A percentile compares a stretch with the other conserved stretches of the same genome.
Conservation (phyloP, 2,888 invertebrate species). For the Portevinia maculata region DNA sequence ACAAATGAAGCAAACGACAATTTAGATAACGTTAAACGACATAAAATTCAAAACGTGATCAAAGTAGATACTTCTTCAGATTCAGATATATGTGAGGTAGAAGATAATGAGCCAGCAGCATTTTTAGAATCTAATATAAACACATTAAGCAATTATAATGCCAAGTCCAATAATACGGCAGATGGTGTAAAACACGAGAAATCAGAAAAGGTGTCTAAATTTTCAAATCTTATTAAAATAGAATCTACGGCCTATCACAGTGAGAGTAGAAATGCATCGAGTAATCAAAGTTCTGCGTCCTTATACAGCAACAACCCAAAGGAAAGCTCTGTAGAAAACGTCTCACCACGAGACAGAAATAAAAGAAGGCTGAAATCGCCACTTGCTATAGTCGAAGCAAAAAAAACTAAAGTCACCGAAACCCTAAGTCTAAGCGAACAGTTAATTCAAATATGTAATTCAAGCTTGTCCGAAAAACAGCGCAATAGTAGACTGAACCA, state of each 20-base stretch:
- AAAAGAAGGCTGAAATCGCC: constrained; percentile 26
- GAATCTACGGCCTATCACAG: background rate
- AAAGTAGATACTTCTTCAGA: constrained; percentile 21
- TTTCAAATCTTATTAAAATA: constrained; percentile 49
- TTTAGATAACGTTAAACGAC: background rate
- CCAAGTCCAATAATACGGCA: constrained; percentile 6
- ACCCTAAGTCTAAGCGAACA: constrained; percentile 30
- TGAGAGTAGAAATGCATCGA: background rate
- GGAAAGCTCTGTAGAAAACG: background rate
- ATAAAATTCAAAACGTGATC: background rate
- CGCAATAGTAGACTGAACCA: background rate
- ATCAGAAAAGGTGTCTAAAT: constrained; percentile 16
- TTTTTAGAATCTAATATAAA: constrained; percentile 14
- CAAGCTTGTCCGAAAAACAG: background rate
- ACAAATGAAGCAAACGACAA: constrained; percentile 36
- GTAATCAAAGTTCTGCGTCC: background rate
- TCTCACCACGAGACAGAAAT: background rate
- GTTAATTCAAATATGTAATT: constrained; percentile 15
- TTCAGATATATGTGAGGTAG: constrained; percentile 11
- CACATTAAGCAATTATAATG: constrained; percentile 12
- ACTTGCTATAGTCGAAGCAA: background rate
- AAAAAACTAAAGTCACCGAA: constrained; percentile 5
- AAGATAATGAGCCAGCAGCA: constrained; percentile 1
- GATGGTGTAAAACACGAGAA: constrained; percentile 8
- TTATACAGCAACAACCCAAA: background rate